phyloP scores from a whole-genome alignment of 2,113 vertebrate genomes.

The Neopipo cinnamomea region DNA sequence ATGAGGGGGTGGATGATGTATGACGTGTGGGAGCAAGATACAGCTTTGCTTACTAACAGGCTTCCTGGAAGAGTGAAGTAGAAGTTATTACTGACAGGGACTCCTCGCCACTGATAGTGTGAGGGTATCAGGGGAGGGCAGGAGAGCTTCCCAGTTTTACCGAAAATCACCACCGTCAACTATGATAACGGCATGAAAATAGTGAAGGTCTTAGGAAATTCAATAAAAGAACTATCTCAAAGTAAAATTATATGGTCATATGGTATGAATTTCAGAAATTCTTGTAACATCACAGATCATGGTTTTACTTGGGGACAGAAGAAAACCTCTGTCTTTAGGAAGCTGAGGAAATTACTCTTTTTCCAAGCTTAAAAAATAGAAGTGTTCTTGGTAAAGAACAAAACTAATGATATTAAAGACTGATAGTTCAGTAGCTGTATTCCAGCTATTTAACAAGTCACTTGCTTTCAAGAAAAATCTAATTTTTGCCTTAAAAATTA shows the following conservation, averaged over 20 bases:
- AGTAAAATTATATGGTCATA: not conserved
- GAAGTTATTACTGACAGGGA: not conserved
- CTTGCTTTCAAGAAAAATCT: not conserved
- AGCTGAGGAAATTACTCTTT: not conserved
- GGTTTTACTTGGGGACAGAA: not conserved
- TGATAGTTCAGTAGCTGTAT: not conserved
- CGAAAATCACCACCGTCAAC: not conserved
- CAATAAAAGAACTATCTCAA: not conserved
- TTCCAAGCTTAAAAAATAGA: not conserved
- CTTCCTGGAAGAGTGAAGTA: not conserved
- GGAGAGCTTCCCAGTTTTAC: not conserved
- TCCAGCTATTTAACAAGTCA: not conserved
- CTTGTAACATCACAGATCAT: not conserved
- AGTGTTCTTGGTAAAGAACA: not conserved
- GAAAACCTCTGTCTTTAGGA: not conserved
- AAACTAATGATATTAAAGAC: not conserved
- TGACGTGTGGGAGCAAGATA: not conserved
- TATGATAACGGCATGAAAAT: not conserved
- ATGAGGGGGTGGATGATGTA: not conserved
- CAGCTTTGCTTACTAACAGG: not conserved
- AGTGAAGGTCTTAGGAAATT: not conserved
- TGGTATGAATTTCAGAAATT: not conserved
- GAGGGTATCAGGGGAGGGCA: not conserved
- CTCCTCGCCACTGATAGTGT: accelerated
- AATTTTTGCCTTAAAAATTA: not conserved